Percentiles rank a stretch among this genome's conserved stretches.
Conservation (phyloP, 2,113 vertebrate genomes). For the Nothoprocta pentlandii region DNA sequence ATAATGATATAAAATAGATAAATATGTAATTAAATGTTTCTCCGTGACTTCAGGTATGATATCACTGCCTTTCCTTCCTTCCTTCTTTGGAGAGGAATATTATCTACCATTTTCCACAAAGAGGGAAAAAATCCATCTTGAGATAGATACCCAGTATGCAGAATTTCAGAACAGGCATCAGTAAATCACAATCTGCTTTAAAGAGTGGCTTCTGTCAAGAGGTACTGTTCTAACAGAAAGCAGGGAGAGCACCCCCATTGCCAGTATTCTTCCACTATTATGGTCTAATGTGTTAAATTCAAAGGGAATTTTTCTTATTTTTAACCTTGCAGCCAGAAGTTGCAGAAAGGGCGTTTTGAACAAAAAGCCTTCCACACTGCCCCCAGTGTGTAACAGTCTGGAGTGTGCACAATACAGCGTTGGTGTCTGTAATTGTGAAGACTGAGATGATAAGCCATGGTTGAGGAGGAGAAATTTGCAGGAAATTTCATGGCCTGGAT, state of each 20-base stretch:
- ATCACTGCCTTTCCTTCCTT: background rate
- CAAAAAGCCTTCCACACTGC: background rate
- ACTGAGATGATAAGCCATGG: background rate
- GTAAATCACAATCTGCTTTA: background rate
- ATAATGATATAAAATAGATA: background rate
- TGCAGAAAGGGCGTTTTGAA: background rate
- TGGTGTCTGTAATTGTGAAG: background rate
- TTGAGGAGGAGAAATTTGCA: background rate
- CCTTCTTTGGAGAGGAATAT: background rate
- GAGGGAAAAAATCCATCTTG: background rate
- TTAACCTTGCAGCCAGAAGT: background rate
- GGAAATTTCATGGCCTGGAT: background rate
- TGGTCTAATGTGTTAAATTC: background rate
- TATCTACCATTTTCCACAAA: background rate
- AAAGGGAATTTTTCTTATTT: background rate
- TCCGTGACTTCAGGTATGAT: background rate
- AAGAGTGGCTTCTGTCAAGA: background rate
- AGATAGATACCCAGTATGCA: background rate
- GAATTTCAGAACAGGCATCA: background rate
- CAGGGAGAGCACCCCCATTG: background rate
- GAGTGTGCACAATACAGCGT: background rate
- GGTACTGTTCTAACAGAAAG: background rate
- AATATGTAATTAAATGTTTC: background rate
- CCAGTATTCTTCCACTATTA: background rate
- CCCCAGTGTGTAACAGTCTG: background rate